Evolutionary conservation across 2,797 vertebrate genomes (phyloP).

Genomic region (Taenioides sp.): DNA sequence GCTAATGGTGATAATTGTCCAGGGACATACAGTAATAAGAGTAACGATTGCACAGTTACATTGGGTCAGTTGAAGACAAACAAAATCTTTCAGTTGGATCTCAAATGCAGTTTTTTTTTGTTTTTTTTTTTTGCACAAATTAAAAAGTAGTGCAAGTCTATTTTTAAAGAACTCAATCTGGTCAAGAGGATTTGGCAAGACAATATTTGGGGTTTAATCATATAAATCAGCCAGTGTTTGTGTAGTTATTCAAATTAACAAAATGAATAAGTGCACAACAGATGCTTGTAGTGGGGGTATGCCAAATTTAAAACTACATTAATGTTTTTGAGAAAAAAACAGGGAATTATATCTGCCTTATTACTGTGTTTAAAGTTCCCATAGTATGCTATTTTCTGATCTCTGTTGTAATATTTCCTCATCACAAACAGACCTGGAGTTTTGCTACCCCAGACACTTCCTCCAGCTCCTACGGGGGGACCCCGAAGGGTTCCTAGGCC

Average conservation of each 20-base stretch:
- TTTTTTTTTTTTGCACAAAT: neutral
- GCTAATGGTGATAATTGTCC: neutral
- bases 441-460: too few relatives aligned
- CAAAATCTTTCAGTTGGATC: neutral
- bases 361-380: neutral
- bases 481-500: too few relatives aligned
- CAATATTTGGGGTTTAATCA: neutral
- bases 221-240: neutral
- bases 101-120: neutral
- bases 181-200: neutral
- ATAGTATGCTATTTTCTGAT: too few relatives aligned
- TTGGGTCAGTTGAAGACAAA: neutral
- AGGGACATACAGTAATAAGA: conserved; percentile 11
- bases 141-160: neutral
- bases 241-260: neutral
- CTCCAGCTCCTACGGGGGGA: too few relatives aligned
- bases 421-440: too few relatives aligned
- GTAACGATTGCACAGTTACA: neutral
- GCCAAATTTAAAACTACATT: neutral
- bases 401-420: too few relatives aligned
- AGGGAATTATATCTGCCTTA: neutral
- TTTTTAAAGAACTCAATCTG: conserved; percentile 7
- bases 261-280: neutral
- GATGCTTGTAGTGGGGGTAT: conserved; percentile 2
- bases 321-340: neutral